Evolutionary conservation across 30 jellyfish, hydroid and myxozoan species (phyloP), one percentile per base, ranked within the genome.

Genomic region (Aurelia sp.): DNA sequence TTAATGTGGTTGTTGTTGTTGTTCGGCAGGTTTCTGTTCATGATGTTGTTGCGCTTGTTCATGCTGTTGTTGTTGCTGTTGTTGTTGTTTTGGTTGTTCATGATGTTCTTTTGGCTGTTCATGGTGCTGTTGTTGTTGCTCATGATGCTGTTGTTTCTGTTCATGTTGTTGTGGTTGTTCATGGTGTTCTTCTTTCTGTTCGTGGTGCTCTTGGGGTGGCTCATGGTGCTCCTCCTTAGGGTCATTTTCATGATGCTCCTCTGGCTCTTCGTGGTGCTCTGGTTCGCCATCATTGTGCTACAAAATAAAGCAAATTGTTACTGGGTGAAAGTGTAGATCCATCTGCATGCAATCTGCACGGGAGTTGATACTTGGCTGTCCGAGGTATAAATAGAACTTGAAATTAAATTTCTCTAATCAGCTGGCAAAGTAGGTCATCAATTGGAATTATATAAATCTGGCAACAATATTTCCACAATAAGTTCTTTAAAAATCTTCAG

Each of bases 91-190:
- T 27, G 33, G 33, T 27, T 61, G 52, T 24, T 81, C 82, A 27
- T 81, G 84, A 1, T 81, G 82, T 4, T 66, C 2, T 27, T 27
- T 1, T 27, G 1, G 33, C 20, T 81, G 84, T 19, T 64, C 82
- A 2, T 80, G 82, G 17, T 81, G 84, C 9, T 53, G 72, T 21
- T 82, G 92, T 40, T 60, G 76, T 8, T 84, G 93, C 40, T 84
- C 81, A n/a, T 84, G 93, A 8, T 84, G 82, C 18, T 72, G 83
- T 13, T 84, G 83, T 22, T 44, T 63, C 31, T 84, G 82, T 30
- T 82, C 80, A 19, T 82, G 92, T 0, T 82, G 92, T 35, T 80
- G 67, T 33, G 63, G 68, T 38, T 64, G 72, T 8, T 79, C 62
- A 47, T 63, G 88, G 44, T 12, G 47, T 38, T 77, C 67, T 20